Evolutionary conservation across 2,888 invertebrate genomes (phyloP).

Genomic region (Micoletzkya japonica): DNA sequence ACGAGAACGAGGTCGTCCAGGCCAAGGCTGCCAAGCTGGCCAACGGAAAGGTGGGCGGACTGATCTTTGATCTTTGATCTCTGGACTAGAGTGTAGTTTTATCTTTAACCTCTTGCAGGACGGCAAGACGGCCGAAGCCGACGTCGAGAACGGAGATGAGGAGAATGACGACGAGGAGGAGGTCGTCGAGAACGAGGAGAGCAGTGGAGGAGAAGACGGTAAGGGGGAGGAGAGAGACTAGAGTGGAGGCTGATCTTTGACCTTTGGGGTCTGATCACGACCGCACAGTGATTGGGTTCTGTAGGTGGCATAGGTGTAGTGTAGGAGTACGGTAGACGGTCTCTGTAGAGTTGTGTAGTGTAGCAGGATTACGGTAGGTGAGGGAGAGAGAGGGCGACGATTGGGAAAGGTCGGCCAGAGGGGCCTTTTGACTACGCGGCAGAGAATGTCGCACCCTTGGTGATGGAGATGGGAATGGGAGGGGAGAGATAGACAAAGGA

Average conservation of each 20-base stretch:
- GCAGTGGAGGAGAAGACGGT: conserved; percentile 23
- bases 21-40: conserved; percentile 25
- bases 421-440: too few species aligned
- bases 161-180: conserved; percentile 20
- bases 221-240: too few species aligned
- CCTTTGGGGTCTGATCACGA: too few species aligned
- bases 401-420: too few species aligned
- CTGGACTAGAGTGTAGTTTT: background rate
- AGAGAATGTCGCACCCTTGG: too few species aligned
- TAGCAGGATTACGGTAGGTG: conserved; percentile 3
- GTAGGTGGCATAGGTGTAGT: too few species aligned
- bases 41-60: conserved; percentile 23
- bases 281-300: too few species aligned
- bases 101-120: conserved; percentile 5
- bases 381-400: too few species aligned
- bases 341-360: background rate
- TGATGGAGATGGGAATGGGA: too few species aligned
- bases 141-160: conserved; percentile 15
- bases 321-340: background rate
- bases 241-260: too few species aligned
- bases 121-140: conserved; percentile 12
- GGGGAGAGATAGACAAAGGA: too few species aligned
- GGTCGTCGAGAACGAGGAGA: conserved; percentile 11
- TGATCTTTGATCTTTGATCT: background rate
- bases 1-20: conserved; percentile 27